Evolutionary conservation across 1,140 invertebrate species (phyloP).

Genomic region (Neocloeon triangulifer): DNA sequence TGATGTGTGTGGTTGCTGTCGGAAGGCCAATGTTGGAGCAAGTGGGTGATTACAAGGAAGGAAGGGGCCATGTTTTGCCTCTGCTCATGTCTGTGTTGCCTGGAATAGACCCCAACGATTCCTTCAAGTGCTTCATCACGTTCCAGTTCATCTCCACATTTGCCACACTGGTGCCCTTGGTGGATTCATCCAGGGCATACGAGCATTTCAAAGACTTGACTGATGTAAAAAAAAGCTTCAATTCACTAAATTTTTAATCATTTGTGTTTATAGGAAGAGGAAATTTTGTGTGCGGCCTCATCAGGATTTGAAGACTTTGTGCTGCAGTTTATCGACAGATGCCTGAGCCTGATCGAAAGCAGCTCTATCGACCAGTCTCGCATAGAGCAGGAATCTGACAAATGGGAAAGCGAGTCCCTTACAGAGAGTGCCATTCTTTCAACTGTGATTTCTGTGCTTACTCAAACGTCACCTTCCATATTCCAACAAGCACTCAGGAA

Average conservation of each 20-base stretch:
- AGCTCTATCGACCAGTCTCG: slow-evolving; percentile 39
- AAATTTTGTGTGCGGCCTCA: slow-evolving; percentile 51
- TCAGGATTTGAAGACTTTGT: slow-evolving; percentile 75
- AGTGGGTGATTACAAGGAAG: slow-evolving; percentile 37
- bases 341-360: slow-evolving; percentile 51
- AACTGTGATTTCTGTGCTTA: slow-evolving; percentile 36
- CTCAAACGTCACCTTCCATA: slow-evolving; percentile 35
- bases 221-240: slow-evolving; percentile 23
- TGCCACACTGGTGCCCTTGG: slow-evolving; percentile 49
- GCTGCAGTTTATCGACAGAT: slow-evolving; percentile 58
- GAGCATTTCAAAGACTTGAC: slow-evolving; percentile 40
- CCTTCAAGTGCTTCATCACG: slow-evolving; percentile 56
- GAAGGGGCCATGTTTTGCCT: slow-evolving; percentile 56
- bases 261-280: slow-evolving; percentile 30
- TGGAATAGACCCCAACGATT: slow-evolving; percentile 79
- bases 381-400: slow-evolving; percentile 31
- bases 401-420: slow-evolving; percentile 42
- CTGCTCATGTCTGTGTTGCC: slow-evolving; percentile 57
- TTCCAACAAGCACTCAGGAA: slow-evolving; percentile 20
- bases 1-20: slow-evolving; percentile 49
- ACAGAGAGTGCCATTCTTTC: slow-evolving; percentile 43
- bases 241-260: slow-evolving; percentile 2
- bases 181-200: slow-evolving; percentile 58
- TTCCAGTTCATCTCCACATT: slow-evolving; percentile 59
- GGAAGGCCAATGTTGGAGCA: slow-evolving; percentile 33